A percentile compares a stretch with the other conserved stretches of the same genome.
phyloP scores from a whole-genome alignment of 1,140 invertebrate species.

The Penaeus japonicus region DNA sequence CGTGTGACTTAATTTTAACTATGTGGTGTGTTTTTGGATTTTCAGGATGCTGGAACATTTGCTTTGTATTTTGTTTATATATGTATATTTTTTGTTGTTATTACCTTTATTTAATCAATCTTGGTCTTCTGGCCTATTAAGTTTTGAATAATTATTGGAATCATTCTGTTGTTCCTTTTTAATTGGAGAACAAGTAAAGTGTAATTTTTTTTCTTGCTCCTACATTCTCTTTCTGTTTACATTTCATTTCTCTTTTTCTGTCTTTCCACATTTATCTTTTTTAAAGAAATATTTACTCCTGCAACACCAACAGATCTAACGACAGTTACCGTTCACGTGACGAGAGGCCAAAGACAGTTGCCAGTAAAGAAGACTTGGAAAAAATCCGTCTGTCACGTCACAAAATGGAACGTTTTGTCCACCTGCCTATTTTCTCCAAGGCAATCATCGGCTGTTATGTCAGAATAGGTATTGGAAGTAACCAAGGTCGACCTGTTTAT shows the following conservation, averaged over 20 bases:
- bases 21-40: no score
- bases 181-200: no score
- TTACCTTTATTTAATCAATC: no score
- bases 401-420: conserved; percentile 92
- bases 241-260: conserved; percentile 3
- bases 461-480: conserved; percentile 93
- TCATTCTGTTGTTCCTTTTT: no score
- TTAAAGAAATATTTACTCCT: not conserved
- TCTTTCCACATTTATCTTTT: not conserved
- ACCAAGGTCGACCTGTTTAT: conserved; percentile 74
- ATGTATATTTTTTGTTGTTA: no score
- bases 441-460: conserved; percentile 94
- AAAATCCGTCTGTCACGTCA: conserved; percentile 88
- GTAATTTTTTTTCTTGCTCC: not conserved
- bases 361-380: conserved; percentile 82
- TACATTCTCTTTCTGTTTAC: not conserved
- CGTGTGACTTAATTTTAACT: no score
- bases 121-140: no score
- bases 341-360: conserved; percentile 68
- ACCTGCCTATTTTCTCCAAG: conserved; percentile 92
- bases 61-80: no score
- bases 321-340: conserved; percentile 44
- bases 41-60: no score
- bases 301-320: conserved; percentile 34
- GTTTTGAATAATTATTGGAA: no score